Evolutionary conservation across 2,888 invertebrate species (phyloP).

Genomic region (Leptura quadrifasciata): DNA sequence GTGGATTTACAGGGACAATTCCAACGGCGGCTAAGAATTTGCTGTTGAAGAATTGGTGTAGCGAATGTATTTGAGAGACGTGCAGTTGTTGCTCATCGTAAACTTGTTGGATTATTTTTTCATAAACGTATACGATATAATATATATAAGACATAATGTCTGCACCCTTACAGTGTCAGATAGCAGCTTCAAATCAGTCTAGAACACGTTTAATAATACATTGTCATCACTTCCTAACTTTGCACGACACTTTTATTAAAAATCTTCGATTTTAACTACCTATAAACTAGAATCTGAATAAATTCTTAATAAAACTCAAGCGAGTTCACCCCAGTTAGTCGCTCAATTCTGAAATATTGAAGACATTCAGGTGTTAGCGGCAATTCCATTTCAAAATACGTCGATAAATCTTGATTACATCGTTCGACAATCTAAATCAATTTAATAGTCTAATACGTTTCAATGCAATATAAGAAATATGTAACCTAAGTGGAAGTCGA

Average conservation of each 20-base stretch:
- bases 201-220: not conserved
- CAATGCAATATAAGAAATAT: slow-evolving; percentile 1
- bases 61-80: too few species aligned
- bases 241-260: not conserved
- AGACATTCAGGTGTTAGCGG: slow-evolving; percentile 7
- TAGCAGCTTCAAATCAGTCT: too few species aligned
- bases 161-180: too few species aligned
- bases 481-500: not conserved
- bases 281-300: slow-evolving; percentile 29
- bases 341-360: not conserved
- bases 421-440: slow-evolving; percentile 7
- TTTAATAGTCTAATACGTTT: not conserved
- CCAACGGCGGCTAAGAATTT: too few species aligned
- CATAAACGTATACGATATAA: too few species aligned
- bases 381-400: slow-evolving; percentile 2
- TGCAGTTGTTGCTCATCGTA: too few species aligned
- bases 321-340: slow-evolving; percentile 20
- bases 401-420: slow-evolving; percentile 4
- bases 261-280: slow-evolving; percentile 16
- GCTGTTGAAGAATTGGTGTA: too few species aligned
- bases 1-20: too few species aligned
- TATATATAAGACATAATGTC: too few species aligned
- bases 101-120: too few species aligned
- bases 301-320: slow-evolving; percentile 22
- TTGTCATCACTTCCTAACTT: not conserved